phyloP scores from a whole-genome alignment of 2,113 vertebrate genomes.

The Prolemur simus region DNA sequence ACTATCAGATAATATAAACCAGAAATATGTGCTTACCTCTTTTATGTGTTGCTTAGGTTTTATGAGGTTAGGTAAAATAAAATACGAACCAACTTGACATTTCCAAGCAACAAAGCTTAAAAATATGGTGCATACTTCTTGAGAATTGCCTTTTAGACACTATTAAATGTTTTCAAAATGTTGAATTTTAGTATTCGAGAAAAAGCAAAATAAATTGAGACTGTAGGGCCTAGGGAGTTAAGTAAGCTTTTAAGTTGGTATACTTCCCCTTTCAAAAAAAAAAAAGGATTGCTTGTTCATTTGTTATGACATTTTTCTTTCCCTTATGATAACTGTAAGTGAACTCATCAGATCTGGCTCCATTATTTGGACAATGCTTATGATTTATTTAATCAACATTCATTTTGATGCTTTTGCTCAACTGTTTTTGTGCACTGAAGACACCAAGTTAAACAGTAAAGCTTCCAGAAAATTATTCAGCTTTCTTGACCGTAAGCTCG shows the following conservation, averaged over 20 bases:
- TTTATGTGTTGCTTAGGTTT: not conserved
- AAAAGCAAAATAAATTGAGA: slow-evolving; percentile 36
- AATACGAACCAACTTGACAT: not conserved
- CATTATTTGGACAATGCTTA: not conserved
- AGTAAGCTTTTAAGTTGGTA: slow-evolving; percentile 15
- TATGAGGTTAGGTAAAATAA: not conserved
- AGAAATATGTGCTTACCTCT: not conserved
- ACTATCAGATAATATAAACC: not conserved
- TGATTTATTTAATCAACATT: slow-evolving; percentile 43
- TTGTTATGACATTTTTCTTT: not conserved
- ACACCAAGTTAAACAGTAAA: not conserved
- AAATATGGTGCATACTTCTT: not conserved
- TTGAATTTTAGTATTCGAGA: slow-evolving; percentile 49
- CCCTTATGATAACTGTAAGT: not conserved
- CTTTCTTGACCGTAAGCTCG: not conserved
- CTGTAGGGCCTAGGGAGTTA: not conserved
- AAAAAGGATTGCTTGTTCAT: not conserved
- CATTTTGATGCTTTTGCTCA: slow-evolving; percentile 37
- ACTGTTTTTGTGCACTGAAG: not conserved
- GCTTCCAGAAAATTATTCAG: not conserved
- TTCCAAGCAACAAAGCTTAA: not conserved
- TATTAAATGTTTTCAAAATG: not conserved
- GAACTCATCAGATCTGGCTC: slow-evolving; percentile 13
- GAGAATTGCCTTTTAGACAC: not conserved
- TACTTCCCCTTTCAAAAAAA: slow-evolving; percentile 24